A percentile compares a stretch with the other conserved stretches of the same genome.
phyloP scores from a whole-genome alignment of 2,888 invertebrate species.

The Blera fallax region DNA sequence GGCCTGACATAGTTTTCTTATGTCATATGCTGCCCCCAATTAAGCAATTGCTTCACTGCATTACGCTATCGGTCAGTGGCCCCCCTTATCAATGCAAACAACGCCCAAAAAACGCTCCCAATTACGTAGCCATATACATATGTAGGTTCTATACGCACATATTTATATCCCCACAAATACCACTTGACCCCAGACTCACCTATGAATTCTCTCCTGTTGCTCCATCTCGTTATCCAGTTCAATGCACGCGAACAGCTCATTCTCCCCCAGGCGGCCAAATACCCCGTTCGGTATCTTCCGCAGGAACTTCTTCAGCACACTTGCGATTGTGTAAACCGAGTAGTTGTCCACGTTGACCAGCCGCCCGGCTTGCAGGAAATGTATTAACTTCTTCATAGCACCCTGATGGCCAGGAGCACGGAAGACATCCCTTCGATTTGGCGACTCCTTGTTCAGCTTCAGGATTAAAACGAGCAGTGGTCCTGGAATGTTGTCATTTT shows the following conservation, averaged over 20 bases:
- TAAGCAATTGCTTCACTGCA: too few species aligned
- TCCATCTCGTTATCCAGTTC: slow-evolving; percentile 90
- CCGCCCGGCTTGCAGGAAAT: slow-evolving; percentile 94
- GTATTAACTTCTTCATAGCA: slow-evolving; percentile 95
- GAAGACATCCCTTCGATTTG: slow-evolving; percentile 95
- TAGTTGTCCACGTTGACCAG: slow-evolving; percentile 96
- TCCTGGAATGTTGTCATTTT: slow-evolving; percentile 97
- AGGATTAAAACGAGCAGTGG: slow-evolving; percentile 94
- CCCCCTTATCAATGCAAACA: slow-evolving; percentile 50
- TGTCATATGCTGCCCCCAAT: slow-evolving; percentile 43
- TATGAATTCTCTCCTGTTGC: slow-evolving; percentile 95
- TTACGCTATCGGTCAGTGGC: slow-evolving; percentile 39
- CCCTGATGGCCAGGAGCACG: slow-evolving; percentile 97
- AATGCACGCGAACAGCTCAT: slow-evolving; percentile 93
- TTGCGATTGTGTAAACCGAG: slow-evolving; percentile 98
- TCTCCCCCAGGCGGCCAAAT: slow-evolving; percentile 95
- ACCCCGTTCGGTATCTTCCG: slow-evolving; percentile 98
- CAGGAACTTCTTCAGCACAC: slow-evolving; percentile 98
- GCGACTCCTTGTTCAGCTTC: slow-evolving; percentile 97
- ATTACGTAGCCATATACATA: slow-evolving; percentile 22
- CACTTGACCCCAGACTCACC: slow-evolving; percentile 84
- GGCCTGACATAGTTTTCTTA: slow-evolving; percentile 5
- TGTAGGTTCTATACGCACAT: too few species aligned
- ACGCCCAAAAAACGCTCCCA: slow-evolving; percentile 57
- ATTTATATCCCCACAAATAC: too few species aligned